Evolutionary conservation across 2,113 vertebrate species (phyloP).

Genomic region (Tinamus guttatus): DNA sequence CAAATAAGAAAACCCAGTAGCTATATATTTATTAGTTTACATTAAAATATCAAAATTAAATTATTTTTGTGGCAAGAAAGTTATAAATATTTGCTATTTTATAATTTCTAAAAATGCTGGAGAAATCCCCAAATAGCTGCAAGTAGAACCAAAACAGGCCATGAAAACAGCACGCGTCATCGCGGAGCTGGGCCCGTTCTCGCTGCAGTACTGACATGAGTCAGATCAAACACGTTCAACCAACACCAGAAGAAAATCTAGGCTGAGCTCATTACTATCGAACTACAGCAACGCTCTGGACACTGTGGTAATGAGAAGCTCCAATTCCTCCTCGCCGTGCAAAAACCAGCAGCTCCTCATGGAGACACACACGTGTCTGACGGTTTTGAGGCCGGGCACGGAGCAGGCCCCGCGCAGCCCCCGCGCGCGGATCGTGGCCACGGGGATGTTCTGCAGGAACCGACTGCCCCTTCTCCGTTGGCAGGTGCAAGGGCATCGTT

Average conservation of each 20-base stretch:
- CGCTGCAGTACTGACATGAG: fast-evolving
- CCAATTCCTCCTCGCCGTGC: background rate
- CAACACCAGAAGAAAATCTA: background rate
- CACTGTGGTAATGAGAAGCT: background rate
- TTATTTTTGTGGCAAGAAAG: background rate
- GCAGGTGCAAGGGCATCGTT: fast-evolving
- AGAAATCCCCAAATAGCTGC: background rate
- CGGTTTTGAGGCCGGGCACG: too few species aligned
- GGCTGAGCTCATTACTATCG: background rate
- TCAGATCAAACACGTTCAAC: background rate
- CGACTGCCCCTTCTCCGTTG: background rate
- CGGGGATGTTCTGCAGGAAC: fast-evolving
- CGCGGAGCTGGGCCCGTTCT: background rate
- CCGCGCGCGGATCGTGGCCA: fast-evolving
- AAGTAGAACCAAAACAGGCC: background rate
- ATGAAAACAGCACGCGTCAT: background rate
- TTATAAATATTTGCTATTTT: background rate
- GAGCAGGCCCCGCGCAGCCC: background rate
- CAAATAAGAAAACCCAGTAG: background rate
- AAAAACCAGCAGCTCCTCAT: fast-evolving
- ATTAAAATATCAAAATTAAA: fast-evolving
- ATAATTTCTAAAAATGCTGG: background rate
- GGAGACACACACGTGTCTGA: background rate
- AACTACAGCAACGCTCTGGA: background rate
- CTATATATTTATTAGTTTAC: fast-evolving